phyloP scores from a whole-genome alignment of 1,140 invertebrate genomes.

The Cyclargus thomasi region DNA sequence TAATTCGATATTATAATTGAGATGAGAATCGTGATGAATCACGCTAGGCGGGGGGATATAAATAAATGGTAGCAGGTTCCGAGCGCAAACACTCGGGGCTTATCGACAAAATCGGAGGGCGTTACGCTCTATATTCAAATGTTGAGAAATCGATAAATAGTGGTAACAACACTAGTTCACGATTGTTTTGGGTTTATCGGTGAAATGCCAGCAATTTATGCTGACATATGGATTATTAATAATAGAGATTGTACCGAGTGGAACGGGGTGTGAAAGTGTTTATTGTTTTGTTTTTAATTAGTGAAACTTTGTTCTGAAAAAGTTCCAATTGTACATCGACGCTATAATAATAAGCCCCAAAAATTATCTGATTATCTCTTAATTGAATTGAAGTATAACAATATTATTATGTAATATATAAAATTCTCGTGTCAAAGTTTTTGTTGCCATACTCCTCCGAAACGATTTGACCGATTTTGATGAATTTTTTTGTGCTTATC shows the following conservation, averaged over 20 bases:
- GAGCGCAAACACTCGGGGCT: background rate
- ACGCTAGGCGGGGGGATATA: constrained; percentile 29
- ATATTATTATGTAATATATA: no score
- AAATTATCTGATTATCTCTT: no score
- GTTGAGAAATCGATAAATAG: constrained; percentile 5
- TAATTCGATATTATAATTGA: constrained; percentile 41
- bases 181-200: constrained; percentile 1
- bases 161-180: constrained; percentile 4
- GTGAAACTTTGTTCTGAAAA: no score
- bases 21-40: constrained; percentile 41
- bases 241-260: background rate
- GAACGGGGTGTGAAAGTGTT: background rate
- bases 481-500: no score
- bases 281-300: no score
- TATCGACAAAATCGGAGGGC: constrained; percentile 7
- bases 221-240: constrained; percentile 1
- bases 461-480: no score
- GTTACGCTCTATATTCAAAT: constrained; percentile 5
- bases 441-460: no score
- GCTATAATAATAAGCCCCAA: no score
- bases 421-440: no score
- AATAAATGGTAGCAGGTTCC: constrained; percentile 26
- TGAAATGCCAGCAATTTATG: background rate
- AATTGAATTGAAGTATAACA: no score
- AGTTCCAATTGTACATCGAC: no score